Conservation (phyloP, 2,113 vertebrate species). For the Mesitornis unicolor region DNA sequence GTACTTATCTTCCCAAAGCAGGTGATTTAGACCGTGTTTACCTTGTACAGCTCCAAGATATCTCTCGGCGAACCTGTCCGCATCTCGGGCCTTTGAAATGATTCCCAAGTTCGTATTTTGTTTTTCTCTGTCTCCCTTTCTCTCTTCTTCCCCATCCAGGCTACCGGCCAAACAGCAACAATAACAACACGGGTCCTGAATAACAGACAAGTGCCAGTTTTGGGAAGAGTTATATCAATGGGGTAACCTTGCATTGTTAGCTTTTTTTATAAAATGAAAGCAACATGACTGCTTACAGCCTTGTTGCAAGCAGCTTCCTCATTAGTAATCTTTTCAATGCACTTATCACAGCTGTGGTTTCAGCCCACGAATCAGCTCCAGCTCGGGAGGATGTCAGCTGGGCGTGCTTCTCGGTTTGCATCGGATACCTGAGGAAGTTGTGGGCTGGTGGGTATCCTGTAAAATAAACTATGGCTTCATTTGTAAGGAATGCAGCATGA, state of each 20-base stretch:
- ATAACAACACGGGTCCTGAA: not conserved
- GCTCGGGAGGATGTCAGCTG: not conserved
- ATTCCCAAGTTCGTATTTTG: not conserved
- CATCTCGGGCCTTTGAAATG: constrained; percentile 28
- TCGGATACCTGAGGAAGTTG: constrained; percentile 1
- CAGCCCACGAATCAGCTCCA: not conserved
- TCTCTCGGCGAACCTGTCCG: constrained; percentile 30
- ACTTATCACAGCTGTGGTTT: not conserved
- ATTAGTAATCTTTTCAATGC: constrained; percentile 6
- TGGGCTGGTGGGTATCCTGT: not conserved
- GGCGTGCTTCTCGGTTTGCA: not conserved
- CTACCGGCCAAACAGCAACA: not conserved
- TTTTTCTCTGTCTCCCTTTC: not conserved
- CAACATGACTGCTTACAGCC: not conserved
- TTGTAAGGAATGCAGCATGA: not conserved
- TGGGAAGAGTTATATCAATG: not conserved
- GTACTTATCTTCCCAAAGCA: constrained; percentile 72
- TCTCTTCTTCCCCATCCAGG: not conserved
- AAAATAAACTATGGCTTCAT: not conserved
- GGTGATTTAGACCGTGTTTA: constrained; percentile 66
- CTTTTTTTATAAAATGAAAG: not conserved
- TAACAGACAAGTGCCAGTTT: not conserved
- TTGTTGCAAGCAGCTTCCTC: constrained; percentile 13
- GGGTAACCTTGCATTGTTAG: not conserved
- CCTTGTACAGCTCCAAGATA: constrained; percentile 45